phyloP scores from a whole-genome alignment of 2,888 invertebrate genomes.

The Hoplodrina blanda region DNA sequence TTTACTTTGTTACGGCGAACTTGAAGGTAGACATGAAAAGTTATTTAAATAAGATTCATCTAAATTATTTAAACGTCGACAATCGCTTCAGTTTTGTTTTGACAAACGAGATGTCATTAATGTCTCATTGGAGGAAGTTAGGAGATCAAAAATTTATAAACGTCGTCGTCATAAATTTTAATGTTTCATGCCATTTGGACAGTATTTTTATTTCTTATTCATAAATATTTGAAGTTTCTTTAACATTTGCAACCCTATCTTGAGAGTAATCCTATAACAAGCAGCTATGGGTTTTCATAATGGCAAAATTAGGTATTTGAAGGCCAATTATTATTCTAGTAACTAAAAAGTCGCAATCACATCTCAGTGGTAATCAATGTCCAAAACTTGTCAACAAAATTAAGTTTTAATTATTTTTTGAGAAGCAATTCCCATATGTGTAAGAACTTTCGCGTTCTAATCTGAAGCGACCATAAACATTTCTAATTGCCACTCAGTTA shows the following conservation, averaged over 20 bases:
- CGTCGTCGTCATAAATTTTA: constrained; percentile 34
- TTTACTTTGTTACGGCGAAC: constrained; percentile 27
- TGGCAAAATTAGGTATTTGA: too few species aligned
- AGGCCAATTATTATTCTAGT: too few species aligned
- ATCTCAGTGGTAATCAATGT: too few species aligned
- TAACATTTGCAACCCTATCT: background rate
- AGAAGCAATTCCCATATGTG: too few species aligned
- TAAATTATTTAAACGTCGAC: constrained; percentile 57
- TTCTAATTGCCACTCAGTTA: too few species aligned
- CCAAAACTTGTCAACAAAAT: too few species aligned
- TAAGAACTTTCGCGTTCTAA: too few species aligned
- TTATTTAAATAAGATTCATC: constrained; percentile 41
- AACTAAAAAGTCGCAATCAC: too few species aligned
- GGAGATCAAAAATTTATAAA: constrained; percentile 47
- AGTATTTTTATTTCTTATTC: constrained; percentile 2
- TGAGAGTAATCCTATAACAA: background rate
- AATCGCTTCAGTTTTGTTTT: constrained; percentile 56
- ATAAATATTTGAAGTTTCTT: background rate
- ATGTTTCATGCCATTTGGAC: constrained; percentile 33
- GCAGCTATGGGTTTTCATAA: background rate
- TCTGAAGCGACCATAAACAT: too few species aligned
- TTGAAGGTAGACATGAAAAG: constrained; percentile 21
- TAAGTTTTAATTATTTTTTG: too few species aligned
- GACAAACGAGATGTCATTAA: constrained; percentile 59
- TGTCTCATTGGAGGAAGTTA: constrained; percentile 51